Base-by-base conservation (phyloP, 2,113 vertebrate genomes). In the Thymallus thymallus region DNA sequence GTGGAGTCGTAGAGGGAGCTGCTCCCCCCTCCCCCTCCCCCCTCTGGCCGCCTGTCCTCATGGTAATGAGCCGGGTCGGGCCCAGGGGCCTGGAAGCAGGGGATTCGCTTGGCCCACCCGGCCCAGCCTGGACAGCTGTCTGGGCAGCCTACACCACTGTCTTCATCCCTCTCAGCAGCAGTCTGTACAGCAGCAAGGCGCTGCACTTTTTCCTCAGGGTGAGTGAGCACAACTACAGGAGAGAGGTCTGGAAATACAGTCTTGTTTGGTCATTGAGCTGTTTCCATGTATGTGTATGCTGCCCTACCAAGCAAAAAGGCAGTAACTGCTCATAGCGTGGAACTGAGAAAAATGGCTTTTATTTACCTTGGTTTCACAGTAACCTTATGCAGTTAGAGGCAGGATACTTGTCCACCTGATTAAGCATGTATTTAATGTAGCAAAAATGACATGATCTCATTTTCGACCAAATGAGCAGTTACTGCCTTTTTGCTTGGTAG, bases 201-300 rank as follows among this genome's bases (percentile, higher is more conserved):
- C 86, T 94, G 85, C 77, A 62, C 69, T 94, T 94, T 85, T 94
- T 94, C 77, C 86, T 94, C 32, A 94, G 92, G 93, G 91, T 93
- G 91, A 46, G 86, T 93, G 68, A 46, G 58, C 58, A 61, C 22
- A 23, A 48, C 1, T 20, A 73, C 68, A 76, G 72, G 24, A 56
- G 51, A 61, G 23, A 48, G 26, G 20, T n/a, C 58, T 60, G 10
- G 12, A 32, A 24, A 55, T 12, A 10, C 69, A 45, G 16, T 22
- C 2, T 65, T 16, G 32, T 23, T 20, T 29, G 12, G 4, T 23
- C 12, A 29, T 26, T 69, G 24, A 78, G 65, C 7, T 46, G n/a
- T 73, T 77, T 58, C 6, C 32, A 7, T 35, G 60, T 13, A 10
- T 61, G 48, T 60, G 26, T 22, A 63, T 66, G 29, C n/a, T n/a